Evolutionary conservation across 2,113 vertebrate species (phyloP), one percentile per base, ranked within the genome.

Genomic region (Porphyrio hochstetteri): DNA sequence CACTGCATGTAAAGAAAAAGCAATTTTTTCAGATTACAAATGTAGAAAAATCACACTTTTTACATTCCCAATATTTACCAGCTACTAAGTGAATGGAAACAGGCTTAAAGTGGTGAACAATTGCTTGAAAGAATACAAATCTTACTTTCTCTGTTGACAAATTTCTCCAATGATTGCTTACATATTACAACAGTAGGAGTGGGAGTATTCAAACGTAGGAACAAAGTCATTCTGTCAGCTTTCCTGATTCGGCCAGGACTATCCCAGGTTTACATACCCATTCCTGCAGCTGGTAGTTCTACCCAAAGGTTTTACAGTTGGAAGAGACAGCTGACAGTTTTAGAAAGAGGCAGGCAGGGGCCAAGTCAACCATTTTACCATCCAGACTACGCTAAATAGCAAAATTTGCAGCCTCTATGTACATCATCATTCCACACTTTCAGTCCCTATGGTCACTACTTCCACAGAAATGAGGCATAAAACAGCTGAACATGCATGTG

Each of bases 1-100:
- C 99, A 96, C 99, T 99, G 98, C 77, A 97, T 86, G n/a, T 92
- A 97, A 97, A 98, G 82, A 95, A 97, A 31, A 98, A 77, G 88
- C 16, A 92, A 55, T 91, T 92, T 93, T 94, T 78, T 93, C 42
- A 90, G 36, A 86, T 82, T 72, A 55, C 8, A 92, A 86, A 65
- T 16, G 25, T 3, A 78, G 61, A 80, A 89, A 80, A 84, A 35
- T 4, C 28, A 28, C 19, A 20, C 50, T 52, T 71, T 2, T 69
- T 89, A 19, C 40, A 52, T 36, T 88, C 31, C 82, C 19, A 69
- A 14, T 65, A 86, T 33, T 55, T 24, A 56, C 1, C 14, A 61
- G 31, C 8, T 61, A 68, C 28, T 52, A 79, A 75, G 9, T 40
- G n/a, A 92, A 59, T 4, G 84, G 31, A 92, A 91, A 82, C 3